phyloP scores from a whole-genome alignment of 2,888 invertebrate species.

The Lypha dubia region DNA sequence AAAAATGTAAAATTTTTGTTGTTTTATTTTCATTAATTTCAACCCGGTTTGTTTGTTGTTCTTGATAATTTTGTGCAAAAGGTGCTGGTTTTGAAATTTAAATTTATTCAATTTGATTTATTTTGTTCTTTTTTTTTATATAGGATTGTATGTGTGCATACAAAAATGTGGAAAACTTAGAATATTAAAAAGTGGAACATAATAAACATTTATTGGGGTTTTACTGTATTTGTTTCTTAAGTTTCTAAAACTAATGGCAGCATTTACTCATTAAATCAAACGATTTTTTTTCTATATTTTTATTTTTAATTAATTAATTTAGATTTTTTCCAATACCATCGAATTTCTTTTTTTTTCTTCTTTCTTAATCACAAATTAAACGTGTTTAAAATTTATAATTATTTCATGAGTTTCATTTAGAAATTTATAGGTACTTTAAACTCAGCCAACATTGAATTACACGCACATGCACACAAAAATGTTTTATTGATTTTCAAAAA shows the following conservation, averaged over 20 bases:
- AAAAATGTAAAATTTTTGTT: constrained; percentile 44
- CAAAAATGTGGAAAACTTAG: not conserved
- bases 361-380: constrained; percentile 47
- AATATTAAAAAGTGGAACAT: constrained; percentile 42
- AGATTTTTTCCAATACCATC: constrained; percentile 16
- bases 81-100: constrained; percentile 50
- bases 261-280: constrained; percentile 44
- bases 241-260: constrained; percentile 45
- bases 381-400: constrained; percentile 60
- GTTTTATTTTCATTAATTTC: constrained; percentile 36
- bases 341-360: constrained; percentile 45
- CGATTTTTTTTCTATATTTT: constrained; percentile 2
- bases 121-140: constrained; percentile 15
- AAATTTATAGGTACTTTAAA: constrained; percentile 39
- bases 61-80: constrained; percentile 37
- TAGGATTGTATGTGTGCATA: constrained; percentile 16
- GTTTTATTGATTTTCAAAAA: constrained; percentile 50
- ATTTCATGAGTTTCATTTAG: constrained; percentile 25
- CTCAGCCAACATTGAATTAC: not conserved
- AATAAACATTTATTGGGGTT: constrained; percentile 37
- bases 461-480: not conserved
- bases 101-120: constrained; percentile 37
- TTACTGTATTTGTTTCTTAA: constrained; percentile 33
- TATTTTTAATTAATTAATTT: constrained; percentile 32
- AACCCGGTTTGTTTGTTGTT: constrained; percentile 57